These are phyloP conservation scores for Lochmaea capreae DNA, from an alignment of 2,888 invertebrate species.

Conservation along the genomic window DNA sequence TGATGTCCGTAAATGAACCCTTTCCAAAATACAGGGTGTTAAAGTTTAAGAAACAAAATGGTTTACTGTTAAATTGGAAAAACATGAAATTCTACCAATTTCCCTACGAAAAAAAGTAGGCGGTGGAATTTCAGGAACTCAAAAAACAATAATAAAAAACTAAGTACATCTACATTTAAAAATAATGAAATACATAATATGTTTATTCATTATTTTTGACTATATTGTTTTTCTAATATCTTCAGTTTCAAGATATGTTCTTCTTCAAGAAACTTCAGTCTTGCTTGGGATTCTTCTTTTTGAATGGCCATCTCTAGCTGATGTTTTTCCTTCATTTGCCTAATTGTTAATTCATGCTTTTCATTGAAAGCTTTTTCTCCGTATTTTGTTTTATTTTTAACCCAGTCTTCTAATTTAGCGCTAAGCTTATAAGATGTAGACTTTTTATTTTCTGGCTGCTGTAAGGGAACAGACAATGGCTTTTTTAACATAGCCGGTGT, in stretches of 20 bases:
- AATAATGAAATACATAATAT: background rate
- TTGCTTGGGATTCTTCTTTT: constrained; percentile 7
- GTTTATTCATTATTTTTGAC: background rate
- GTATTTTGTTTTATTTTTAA: constrained; percentile 11
- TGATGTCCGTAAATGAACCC: background rate
- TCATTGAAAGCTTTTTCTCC: too few relatives aligned
- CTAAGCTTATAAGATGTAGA: constrained; percentile 12
- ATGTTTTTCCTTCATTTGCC: too few relatives aligned
- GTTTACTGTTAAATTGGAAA: background rate
- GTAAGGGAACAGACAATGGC: constrained; percentile 6
- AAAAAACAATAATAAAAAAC: background rate
- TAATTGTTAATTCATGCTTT: too few relatives aligned
- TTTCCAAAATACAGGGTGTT: too few relatives aligned
- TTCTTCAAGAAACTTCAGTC: constrained; percentile 14
- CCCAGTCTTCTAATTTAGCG: constrained; percentile 18
- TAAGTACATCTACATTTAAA: background rate
- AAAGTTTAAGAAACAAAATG: too few relatives aligned
- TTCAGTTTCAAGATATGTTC: constrained; percentile 5
- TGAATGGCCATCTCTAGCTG: too few relatives aligned
- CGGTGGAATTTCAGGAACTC: background rate
- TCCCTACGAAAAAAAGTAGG: background rate
- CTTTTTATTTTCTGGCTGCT: background rate
- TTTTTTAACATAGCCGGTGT: constrained; percentile 5
- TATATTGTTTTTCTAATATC: constrained; percentile 10
- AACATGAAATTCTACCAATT: background rate